Evolutionary conservation across 2,888 invertebrate species (phyloP), one percentile per base, ranked within the genome.

Genomic region (Ormyrus nitidulus): DNA sequence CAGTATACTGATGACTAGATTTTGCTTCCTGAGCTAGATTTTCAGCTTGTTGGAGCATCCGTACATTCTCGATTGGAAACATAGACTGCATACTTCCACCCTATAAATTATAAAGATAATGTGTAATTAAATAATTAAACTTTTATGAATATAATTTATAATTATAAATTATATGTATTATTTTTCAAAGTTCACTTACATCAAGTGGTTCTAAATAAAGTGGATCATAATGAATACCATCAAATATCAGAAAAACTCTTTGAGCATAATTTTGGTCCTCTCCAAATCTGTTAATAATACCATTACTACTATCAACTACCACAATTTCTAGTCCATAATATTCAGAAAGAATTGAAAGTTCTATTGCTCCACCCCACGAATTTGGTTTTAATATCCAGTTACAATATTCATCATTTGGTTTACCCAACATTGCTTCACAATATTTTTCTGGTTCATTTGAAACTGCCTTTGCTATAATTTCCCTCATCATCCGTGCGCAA

Each of bases 351-450:
- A 99, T 95, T 6, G 98, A 94, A 51, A 98, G 92, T 92, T 99
- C 99, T 84, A 99, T 99, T 78, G 97, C 98, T 82, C 99, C 99
- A 82, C 98, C 98, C 99, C 99, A 99, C 0, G 97, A 95, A 84
- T 95, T 96, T 0, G 95, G 93, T 85, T 95, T 95, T 87, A 94
- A 93, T 83, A 99, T 99, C 98, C 98, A 99, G 3, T 93, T 91
- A 87, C 97, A 97, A 89, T 99, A 99, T 72, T 97, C 96, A 0
- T 92, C 90, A 87, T 96, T 96, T 0, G 96, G 94, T 91, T 95
- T 95, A 0, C 97, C 96, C 0, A 99, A 92, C 85, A 98, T 94
- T 0, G 95, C 98, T 88, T 97, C 96, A 75, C 93, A 96, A 90
- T 96, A 99, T 51, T 94, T 94, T 8, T 94, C 94, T 0, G 93